phyloP scores from a whole-genome alignment of 1,140 invertebrate genomes.

The Ostrea denselamellosa region DNA sequence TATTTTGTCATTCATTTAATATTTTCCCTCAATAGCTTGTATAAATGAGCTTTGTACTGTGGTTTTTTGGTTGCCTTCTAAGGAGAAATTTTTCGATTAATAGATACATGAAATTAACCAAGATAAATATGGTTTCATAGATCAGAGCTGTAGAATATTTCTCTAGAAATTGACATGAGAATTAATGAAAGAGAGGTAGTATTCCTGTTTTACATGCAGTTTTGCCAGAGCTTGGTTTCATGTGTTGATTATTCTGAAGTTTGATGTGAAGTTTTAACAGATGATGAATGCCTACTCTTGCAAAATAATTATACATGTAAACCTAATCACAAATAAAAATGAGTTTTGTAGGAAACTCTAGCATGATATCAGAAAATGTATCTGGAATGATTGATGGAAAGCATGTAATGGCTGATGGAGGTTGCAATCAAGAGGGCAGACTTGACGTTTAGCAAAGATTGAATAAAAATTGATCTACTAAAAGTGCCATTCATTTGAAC shows the following conservation, averaged over 20 bases:
- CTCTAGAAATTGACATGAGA: constrained; percentile 1
- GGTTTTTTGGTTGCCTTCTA: not conserved
- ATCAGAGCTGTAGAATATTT: constrained; percentile 1
- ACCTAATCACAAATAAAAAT: not conserved
- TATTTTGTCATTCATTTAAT: not conserved
- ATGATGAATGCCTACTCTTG: not conserved
- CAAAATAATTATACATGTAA: constrained; percentile 4
- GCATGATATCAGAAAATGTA: not conserved
- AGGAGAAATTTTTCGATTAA: not conserved
- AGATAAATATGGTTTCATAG: not conserved
- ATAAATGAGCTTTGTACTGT: not conserved
- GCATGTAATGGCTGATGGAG: not conserved
- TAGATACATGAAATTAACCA: not conserved
- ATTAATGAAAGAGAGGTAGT: not conserved
- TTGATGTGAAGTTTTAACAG: not conserved
- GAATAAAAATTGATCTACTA: not conserved
- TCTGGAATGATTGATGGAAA: not conserved
- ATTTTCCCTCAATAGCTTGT: not conserved
- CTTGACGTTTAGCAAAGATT: not conserved
- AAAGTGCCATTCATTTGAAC: not conserved
- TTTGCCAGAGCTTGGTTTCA: not conserved
- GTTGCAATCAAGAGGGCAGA: not conserved
- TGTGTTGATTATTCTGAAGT: not conserved
- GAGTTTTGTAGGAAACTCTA: not conserved
- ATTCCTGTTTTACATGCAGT: not conserved